A percentile compares a stretch with the other conserved stretches of the same genome.
phyloP scores from a whole-genome alignment of 2,797 vertebrate genomes.

The Novumbra hubbsi region DNA sequence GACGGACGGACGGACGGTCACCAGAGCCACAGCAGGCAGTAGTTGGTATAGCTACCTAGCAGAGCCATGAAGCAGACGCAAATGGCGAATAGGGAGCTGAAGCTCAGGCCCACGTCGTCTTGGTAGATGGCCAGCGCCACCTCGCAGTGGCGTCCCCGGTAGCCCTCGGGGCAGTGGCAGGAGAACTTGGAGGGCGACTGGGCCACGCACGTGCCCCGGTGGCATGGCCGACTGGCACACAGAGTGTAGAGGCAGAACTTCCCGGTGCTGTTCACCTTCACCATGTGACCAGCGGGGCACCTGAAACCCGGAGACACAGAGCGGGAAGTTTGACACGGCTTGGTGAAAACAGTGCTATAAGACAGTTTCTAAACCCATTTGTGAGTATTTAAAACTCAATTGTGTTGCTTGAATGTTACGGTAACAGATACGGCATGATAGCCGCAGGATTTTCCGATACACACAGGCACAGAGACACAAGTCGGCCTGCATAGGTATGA shows the following conservation, averaged over 20 bases:
- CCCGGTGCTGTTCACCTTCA: slow-evolving; percentile 77
- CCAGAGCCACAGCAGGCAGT: slow-evolving; percentile 52
- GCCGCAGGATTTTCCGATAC: not conserved
- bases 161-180: slow-evolving; percentile 85
- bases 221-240: slow-evolving; percentile 81
- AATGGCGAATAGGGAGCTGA: slow-evolving; percentile 89
- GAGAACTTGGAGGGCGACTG: slow-evolving; percentile 82
- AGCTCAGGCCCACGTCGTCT: slow-evolving; percentile 84
- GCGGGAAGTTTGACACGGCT: not conserved
- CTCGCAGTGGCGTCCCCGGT: slow-evolving; percentile 81
- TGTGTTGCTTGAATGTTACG: too few species aligned
- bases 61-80: slow-evolving; percentile 88
- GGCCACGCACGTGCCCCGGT: slow-evolving; percentile 82
- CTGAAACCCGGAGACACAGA: slow-evolving; percentile 50
- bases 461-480: not conserved
- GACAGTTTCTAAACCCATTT: not conserved
- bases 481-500: not conserved
- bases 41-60: slow-evolving; percentile 77
- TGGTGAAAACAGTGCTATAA: not conserved
- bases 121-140: slow-evolving; percentile 80
- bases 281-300: slow-evolving; percentile 83
- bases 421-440: not conserved
- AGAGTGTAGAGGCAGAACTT: slow-evolving; percentile 81
- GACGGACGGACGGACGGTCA: slow-evolving; percentile 34
- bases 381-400: not conserved